Conservation (phyloP, 2,113 vertebrate genomes). For the cat (Felis catus) region DNA sequence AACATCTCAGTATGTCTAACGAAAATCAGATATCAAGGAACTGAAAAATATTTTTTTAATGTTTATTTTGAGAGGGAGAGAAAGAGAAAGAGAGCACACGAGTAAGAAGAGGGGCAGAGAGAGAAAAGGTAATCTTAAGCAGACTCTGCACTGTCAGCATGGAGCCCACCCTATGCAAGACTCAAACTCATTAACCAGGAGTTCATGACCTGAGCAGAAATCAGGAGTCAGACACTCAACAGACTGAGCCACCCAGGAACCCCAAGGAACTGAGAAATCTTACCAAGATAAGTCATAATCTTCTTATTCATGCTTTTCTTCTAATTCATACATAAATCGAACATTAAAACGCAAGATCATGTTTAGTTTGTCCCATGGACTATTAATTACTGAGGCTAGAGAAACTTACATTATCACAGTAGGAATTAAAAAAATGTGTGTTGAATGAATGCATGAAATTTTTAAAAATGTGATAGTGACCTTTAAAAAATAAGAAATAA, state of each 20-base stretch:
- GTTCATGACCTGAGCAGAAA: no score
- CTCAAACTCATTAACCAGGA: no score
- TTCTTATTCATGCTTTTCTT: background rate
- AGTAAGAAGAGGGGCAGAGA: no score
- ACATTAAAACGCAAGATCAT: conserved; percentile 47
- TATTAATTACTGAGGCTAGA: background rate
- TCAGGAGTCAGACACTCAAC: no score
- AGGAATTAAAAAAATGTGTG: background rate
- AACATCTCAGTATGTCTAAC: background rate
- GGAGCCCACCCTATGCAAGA: no score
- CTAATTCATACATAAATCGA: background rate
- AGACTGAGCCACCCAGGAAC: no score
- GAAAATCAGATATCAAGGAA: background rate
- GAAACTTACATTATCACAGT: background rate
- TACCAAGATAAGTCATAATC: background rate
- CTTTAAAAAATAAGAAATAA: background rate
- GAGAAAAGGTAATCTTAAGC: no score
- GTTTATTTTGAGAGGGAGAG: no score
- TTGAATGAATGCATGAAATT: background rate
- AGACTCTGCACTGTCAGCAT: no score
- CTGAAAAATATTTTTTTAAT: background rate
- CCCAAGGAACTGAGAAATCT: background rate
- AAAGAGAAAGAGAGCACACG: no score
- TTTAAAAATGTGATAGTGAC: background rate
- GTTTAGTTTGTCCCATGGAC: background rate